Base-by-base conservation (phyloP, 2,888 invertebrate genomes). In the Mactromeris polynyma region DNA sequence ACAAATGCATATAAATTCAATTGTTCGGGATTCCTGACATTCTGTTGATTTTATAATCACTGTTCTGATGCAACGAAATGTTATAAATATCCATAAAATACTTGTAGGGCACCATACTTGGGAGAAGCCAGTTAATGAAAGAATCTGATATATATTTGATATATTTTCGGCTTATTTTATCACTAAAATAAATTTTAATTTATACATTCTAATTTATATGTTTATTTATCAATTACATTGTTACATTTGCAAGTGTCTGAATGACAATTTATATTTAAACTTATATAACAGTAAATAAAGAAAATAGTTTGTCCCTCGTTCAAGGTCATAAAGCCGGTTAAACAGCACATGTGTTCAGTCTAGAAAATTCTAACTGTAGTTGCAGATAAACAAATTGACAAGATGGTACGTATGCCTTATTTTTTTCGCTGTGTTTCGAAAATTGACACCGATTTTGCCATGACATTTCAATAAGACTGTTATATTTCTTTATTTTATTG, bases 311-410 rank as follows among this genome's bases (percentile, higher is more conserved):
- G n/a, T 90, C 90, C 91, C 90, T 58, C 6, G 9, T 14, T 83
- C 86, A 92, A 92, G 91, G 91, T 92, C 91, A 87, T 78, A 54
- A 26, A 31, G 58, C 80, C 84, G 83, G 58, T 21, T 36, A 7
- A 7, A 38, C 33, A 81, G 85, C 88, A 88, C 91, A 89, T 87
- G 91, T 89, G 78, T 80, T 83, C 79, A 51, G 31, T 87, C 89
- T 73, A 80, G 89, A 89, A 91, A 85, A 51, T 89, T 89, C 91
- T n/a, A 6, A 17, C n/a, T 21, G n/a, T 19, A 11, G 73, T 73
- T 17, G 36, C 36, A 33, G 19, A 36, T 73, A 73, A 73, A 73
- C 33, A 33, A 33, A n/a, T 11, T 69, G 14, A 46, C 42, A 73
- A 26, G 33, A 83, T 83, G 83, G 83, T 83, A 31, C 26, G 83